Base-by-base conservation (phyloP, 2,888 invertebrate species). In the Drosophila tripunctata region DNA sequence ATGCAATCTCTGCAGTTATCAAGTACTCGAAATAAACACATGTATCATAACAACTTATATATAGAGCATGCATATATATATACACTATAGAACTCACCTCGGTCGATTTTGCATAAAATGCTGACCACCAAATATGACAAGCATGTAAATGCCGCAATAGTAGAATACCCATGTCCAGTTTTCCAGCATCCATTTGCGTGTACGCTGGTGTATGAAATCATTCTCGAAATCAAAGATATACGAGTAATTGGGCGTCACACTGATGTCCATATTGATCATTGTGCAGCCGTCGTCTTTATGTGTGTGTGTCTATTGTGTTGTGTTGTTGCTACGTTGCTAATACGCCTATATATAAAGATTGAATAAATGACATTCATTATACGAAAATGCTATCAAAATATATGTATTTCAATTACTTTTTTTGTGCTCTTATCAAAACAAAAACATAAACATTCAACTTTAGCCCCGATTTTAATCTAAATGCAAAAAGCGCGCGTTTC, bases 91-190 rank as follows among this genome's bases (percentile, higher is more conserved):
- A 21, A 88, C 93, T 92, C 89, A 94, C 92, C 96, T 95, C 68
- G 96, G 96, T 82, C 99, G 94, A 89, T 94, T 95, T 90, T 96
- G 95, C 99, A 99, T 99, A 90, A 96, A 96, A 89, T 96, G 95
- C 91, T 98, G 97, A 43, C 98, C 98, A 71, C 96, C 96, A 92
- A 98, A 99, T 88, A 99, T 97, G 70, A 98, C 93, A 70, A 97
- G 93, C 95, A 99, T 96, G 91, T 99, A 99, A 76, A 96, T 93
- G 74, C 96, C 96, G 74, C 96, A 94, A 56, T 92, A 93, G 78
- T 97, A 97, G 92, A 98, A 97, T 56, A 96, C 96, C 90, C 96
- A 94, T 60, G 96, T 97, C 99, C 99, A 99, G 92, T 99, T 97
- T 88, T 96, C 95, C 78, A 95, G 94, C 98, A 99, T 99, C 98